A percentile compares a stretch with the other conserved stretches of the same genome.
Conservation (phyloP, 2,113 vertebrate genomes). For the Sardina pilchardus region DNA sequence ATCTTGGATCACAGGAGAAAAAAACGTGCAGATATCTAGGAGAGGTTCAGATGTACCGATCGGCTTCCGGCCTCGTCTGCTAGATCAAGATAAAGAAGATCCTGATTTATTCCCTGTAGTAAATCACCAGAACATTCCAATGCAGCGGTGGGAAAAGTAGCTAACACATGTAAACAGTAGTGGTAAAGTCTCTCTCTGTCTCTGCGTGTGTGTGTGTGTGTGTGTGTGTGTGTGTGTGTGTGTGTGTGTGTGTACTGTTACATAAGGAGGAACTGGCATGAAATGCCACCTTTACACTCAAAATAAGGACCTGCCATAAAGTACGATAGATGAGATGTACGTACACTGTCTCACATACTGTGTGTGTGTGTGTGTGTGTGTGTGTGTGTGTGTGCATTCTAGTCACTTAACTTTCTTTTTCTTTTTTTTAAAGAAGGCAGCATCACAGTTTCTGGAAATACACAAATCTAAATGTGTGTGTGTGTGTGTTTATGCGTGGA, state of each 20-base stretch:
- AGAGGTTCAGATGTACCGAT: too few species aligned
- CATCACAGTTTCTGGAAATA: too few species aligned
- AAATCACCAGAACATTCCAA: not conserved
- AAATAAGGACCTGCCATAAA: not conserved
- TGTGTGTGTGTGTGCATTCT: not conserved
- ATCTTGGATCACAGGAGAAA: too few species aligned
- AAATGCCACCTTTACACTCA: not conserved
- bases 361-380: constrained; percentile 11
- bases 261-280: not conserved
- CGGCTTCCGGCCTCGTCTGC: too few species aligned
- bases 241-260: not conserved
- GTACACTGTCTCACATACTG: not conserved
- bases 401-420: not conserved
- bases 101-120: too few species aligned
- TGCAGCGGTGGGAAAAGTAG: not conserved
- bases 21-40: too few species aligned
- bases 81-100: too few species aligned
- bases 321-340: not conserved
- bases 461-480: not conserved
- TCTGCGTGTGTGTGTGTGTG: not conserved
- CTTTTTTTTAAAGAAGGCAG: not conserved
- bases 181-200: not conserved
- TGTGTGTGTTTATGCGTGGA: not conserved
- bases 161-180: not conserved
- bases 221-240: not conserved